Evolutionary conservation across 2,797 vertebrate genomes (phyloP).

Genomic region (Enteromius viviparus): DNA sequence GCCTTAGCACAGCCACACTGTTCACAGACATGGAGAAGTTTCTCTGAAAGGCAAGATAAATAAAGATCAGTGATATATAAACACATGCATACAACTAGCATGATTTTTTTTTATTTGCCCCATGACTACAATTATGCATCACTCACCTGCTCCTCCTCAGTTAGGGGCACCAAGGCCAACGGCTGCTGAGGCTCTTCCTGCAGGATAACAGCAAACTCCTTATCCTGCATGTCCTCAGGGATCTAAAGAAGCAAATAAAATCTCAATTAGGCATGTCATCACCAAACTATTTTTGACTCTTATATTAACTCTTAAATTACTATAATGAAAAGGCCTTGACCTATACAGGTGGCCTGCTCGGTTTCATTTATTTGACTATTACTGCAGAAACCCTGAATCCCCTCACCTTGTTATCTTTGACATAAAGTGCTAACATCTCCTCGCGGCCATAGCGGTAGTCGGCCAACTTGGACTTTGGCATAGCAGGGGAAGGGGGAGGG

Average conservation of each 20-base stretch:
- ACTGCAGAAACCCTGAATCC: background rate
- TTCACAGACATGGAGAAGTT: slow-evolving; percentile 98
- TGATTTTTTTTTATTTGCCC: background rate
- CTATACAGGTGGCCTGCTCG: background rate
- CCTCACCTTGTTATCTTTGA: slow-evolving; percentile 91
- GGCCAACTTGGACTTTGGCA: slow-evolving; percentile 96
- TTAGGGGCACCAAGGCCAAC: slow-evolving; percentile 88
- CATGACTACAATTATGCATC: background rate
- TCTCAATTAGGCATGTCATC: background rate
- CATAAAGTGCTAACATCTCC: slow-evolving; percentile 96
- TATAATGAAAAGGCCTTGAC: background rate
- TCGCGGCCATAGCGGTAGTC: slow-evolving; percentile 94
- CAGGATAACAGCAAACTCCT: slow-evolving; percentile 90
- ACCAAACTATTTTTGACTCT: background rate
- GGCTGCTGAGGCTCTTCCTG: slow-evolving; percentile 91
- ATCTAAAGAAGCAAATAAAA: slow-evolving; percentile 72
- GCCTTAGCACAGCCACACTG: slow-evolving; percentile 91
- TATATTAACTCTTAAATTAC: background rate
- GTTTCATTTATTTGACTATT: background rate
- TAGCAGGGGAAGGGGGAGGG: slow-evolving; percentile 91
- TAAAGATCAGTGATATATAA: background rate
- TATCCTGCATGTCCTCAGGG: slow-evolving; percentile 92
- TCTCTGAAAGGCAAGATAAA: slow-evolving; percentile 75
- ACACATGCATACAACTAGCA: background rate
- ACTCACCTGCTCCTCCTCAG: slow-evolving; percentile 93